Evolutionary conservation across 2,113 vertebrate genomes (phyloP).

Genomic region (Pedionomus torquatus): DNA sequence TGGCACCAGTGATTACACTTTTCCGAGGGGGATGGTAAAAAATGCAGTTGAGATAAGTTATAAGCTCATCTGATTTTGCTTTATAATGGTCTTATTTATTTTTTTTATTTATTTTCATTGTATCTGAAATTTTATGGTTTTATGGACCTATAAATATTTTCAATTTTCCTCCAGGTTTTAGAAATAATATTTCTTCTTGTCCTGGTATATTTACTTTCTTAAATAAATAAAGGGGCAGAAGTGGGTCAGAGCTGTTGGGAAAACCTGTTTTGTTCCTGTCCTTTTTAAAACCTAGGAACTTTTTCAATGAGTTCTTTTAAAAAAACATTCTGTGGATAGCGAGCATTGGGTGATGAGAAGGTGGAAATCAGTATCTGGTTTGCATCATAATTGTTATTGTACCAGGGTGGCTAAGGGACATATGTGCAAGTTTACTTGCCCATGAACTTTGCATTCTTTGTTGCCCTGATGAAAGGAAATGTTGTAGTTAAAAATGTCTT

Average conservation of each 20-base stretch:
- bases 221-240: neutral
- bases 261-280: neutral
- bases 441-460: neutral
- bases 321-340: neutral
- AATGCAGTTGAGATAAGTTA: neutral
- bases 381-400: neutral
- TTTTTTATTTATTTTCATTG: neutral
- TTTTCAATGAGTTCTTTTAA: neutral
- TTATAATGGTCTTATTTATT: neutral
- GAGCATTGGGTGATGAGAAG: fast-evolving
- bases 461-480: neutral
- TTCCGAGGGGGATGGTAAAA: neutral
- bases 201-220: neutral
- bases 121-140: neutral
- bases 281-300: neutral
- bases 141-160: neutral
- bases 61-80: neutral
- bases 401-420: neutral
- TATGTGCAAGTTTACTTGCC: neutral
- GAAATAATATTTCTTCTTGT: neutral
- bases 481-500: neutral
- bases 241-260: neutral
- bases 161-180: neutral
- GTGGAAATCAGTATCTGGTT: neutral
- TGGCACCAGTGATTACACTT: neutral